These are phyloP conservation scores for Saturnia pavonia DNA, from an alignment of 2,888 invertebrate species.

Conservation along the genomic window DNA sequence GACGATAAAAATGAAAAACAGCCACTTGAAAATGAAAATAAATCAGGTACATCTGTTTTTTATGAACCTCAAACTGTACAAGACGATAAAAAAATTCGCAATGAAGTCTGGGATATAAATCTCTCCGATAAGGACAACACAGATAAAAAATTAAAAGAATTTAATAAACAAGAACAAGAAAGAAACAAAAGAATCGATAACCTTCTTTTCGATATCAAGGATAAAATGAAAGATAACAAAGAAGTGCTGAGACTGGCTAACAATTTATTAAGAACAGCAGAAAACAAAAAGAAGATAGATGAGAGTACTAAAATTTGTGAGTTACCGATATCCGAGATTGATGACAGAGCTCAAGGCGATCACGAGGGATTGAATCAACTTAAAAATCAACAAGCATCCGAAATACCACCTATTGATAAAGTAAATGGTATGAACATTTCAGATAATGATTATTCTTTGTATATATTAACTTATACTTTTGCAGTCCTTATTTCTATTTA, in stretches of 20 bases:
- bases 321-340: constrained; percentile 38
- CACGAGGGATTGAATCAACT: constrained; percentile 31
- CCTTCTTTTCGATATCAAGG: constrained; percentile 67
- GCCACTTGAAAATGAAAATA: constrained; percentile 20
- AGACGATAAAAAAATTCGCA: constrained; percentile 40
- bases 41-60: constrained; percentile 10
- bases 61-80: constrained; percentile 16
- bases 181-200: constrained; percentile 60
- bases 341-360: constrained; percentile 62
- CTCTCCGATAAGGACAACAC: constrained; percentile 42
- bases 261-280: constrained; percentile 62
- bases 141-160: constrained; percentile 45
- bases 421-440: not conserved
- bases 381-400: not conserved
- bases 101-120: constrained; percentile 61
- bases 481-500: not conserved
- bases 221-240: constrained; percentile 73
- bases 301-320: constrained; percentile 37
- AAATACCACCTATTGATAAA: not conserved
- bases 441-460: not conserved
- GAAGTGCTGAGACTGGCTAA: constrained; percentile 68
- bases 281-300: constrained; percentile 44
- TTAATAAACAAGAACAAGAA: constrained; percentile 51
- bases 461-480: not conserved
- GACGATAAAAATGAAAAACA: constrained; percentile 25